Conservation (phyloP, 2,888 invertebrate species). For the Onchidella celtica region DNA sequence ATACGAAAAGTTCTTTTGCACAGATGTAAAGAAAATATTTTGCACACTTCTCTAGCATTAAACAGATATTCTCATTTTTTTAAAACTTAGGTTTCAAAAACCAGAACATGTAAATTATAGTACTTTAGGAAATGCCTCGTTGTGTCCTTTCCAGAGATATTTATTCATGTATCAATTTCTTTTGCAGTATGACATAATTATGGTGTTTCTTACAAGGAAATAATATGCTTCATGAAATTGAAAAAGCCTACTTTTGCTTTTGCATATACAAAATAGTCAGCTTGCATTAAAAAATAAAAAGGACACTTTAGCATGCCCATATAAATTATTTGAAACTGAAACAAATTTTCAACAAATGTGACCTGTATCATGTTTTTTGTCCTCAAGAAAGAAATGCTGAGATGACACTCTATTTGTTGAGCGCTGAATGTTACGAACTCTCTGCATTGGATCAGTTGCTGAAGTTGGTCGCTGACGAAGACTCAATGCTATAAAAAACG, state of each 20-base stretch:
- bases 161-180: no score
- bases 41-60: background rate
- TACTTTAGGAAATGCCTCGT: background rate
- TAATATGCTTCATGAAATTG: no score
- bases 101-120: background rate
- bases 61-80: background rate
- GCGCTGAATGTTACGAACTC: conserved; percentile 54
- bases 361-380: conserved; percentile 69
- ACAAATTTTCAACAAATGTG: background rate
- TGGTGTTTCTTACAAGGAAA: no score
- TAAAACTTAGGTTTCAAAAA: background rate
- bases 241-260: no score
- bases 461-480: conserved; percentile 59
- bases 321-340: no score
- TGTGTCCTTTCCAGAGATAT: no score
- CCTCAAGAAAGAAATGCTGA: conserved; percentile 75
- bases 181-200: no score
- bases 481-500: background rate
- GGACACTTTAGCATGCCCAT: no score
- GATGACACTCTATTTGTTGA: conserved; percentile 55
- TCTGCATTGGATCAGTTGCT: conserved; percentile 73
- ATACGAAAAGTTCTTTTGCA: no score
- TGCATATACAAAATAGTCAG: no score
- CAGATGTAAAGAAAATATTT: background rate
- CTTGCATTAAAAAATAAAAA: no score